These are phyloP conservation scores for Drosophila recens DNA, from an alignment of 2,888 invertebrate species.

Conservation along the genomic window DNA sequence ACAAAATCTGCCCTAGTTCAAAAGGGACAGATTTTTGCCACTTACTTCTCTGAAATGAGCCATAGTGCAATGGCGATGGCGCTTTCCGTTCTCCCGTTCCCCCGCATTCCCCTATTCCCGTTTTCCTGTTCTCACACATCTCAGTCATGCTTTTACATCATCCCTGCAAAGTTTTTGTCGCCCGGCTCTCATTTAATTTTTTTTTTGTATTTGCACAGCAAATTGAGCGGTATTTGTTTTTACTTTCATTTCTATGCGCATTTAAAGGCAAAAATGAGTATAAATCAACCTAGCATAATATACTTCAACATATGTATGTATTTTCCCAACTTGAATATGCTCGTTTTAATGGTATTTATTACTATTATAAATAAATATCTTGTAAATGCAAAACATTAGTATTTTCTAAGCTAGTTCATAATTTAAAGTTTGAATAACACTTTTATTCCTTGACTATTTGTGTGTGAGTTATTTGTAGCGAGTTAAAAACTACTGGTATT, in stretches of 20 bases:
- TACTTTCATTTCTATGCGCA: constrained; percentile 49
- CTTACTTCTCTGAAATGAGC: no score
- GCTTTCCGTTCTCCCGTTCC: background rate
- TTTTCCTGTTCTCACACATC: constrained; percentile 1
- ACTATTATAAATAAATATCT: background rate
- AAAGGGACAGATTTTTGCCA: no score
- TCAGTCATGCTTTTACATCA: constrained; percentile 38
- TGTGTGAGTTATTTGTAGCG: no score
- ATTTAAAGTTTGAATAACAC: background rate
- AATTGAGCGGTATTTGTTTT: constrained; percentile 77
- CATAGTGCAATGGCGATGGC: background rate
- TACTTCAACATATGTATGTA: background rate
- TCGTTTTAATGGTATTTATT: background rate
- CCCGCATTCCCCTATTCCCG: constrained; percentile 1
- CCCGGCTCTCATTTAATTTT: constrained; percentile 59
- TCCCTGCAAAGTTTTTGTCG: constrained; percentile 39
- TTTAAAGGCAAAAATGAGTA: constrained; percentile 19
- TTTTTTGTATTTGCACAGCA: constrained; percentile 71
- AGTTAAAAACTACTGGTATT: no score
- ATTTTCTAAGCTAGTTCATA: background rate
- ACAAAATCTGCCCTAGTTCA: no score
- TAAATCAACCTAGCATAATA: constrained; percentile 2
- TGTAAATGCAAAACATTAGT: background rate
- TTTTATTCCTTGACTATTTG: background rate
- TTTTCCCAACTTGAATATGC: background rate